These are phyloP conservation scores for Euproctis similis DNA, from an alignment of 2,888 invertebrate species.

Conservation along the genomic window DNA sequence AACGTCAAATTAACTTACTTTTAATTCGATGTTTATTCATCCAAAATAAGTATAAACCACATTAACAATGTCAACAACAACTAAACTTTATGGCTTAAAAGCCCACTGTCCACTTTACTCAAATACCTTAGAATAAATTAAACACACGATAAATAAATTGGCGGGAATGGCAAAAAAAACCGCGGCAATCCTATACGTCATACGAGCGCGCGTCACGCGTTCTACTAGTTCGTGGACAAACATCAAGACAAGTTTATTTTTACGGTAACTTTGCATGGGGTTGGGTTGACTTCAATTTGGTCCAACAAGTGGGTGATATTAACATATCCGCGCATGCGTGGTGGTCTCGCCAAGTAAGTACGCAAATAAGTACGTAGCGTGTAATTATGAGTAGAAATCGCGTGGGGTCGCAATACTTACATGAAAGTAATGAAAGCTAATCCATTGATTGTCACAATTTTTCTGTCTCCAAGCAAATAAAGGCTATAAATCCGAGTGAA, in stretches of 20 bases:
- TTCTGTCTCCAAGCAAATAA: too few relatives aligned
- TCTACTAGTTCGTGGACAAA: slow-evolving; percentile 51
- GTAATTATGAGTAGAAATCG: slow-evolving; percentile 42
- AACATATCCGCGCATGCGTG: slow-evolving; percentile 69
- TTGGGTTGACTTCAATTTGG: slow-evolving; percentile 57
- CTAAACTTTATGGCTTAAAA: too few relatives aligned
- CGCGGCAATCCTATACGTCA: slow-evolving; percentile 37
- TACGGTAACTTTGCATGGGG: slow-evolving; percentile 66
- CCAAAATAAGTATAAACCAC: too few relatives aligned
- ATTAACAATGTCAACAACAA: too few relatives aligned
- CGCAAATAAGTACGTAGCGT: slow-evolving; percentile 52
- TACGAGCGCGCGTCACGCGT: slow-evolving; percentile 41
- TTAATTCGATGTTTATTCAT: too few relatives aligned
- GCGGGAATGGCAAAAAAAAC: slow-evolving; percentile 4
- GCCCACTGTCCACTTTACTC: too few relatives aligned
- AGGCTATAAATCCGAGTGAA: too few relatives aligned
- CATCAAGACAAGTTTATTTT: slow-evolving; percentile 57
- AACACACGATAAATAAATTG: slow-evolving; percentile 2
- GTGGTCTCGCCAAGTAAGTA: slow-evolving; percentile 52
- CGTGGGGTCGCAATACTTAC: slow-evolving; percentile 42
- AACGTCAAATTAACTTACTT: too few relatives aligned
- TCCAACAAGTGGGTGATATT: slow-evolving; percentile 63
- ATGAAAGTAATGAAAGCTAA: slow-evolving; percentile 8
- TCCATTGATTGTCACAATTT: too few relatives aligned
- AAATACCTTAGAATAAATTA: slow-evolving; percentile 1